phyloP scores from a whole-genome alignment of 2,113 vertebrate species.

The Craseonycteris thonglongyai region DNA sequence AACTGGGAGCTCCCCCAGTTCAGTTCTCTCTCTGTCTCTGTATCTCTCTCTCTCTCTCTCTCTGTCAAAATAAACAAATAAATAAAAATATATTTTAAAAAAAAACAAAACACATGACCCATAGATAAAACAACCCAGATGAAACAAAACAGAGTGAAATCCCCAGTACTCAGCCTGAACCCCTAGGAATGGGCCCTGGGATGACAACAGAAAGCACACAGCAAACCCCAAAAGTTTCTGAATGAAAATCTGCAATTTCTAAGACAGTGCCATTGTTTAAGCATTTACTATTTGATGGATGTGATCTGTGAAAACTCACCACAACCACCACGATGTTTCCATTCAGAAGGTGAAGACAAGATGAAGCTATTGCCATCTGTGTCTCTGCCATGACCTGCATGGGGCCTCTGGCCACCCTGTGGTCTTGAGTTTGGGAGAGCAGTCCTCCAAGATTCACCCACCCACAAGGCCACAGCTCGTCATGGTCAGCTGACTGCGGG shows the following conservation, averaged over 20 bases:
- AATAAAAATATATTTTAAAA: too few species aligned
- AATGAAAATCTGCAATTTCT: accelerated
- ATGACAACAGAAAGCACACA: background rate
- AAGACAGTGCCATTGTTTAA: accelerated
- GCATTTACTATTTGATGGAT: background rate
- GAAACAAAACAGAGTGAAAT: background rate
- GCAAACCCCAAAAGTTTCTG: background rate
- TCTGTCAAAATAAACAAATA: too few species aligned
- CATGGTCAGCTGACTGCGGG: accelerated
- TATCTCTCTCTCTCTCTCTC: too few species aligned
- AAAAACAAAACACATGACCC: background rate
- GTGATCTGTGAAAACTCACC: background rate
- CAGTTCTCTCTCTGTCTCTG: too few species aligned
- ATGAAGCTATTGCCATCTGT: accelerated
- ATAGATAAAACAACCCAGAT: background rate
- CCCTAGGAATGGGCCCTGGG: background rate
- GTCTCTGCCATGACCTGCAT: accelerated
- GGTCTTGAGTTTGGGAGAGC: background rate
- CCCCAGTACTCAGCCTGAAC: background rate
- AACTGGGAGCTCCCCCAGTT: too few species aligned
- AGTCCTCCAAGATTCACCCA: background rate
- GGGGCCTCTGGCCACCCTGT: background rate
- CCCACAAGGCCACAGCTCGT: background rate
- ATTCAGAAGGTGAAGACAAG: background rate
- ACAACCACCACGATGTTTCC: accelerated